Evolutionary conservation across 2,113 vertebrate genomes (phyloP).

Genomic region (Okapia johnstoni): DNA sequence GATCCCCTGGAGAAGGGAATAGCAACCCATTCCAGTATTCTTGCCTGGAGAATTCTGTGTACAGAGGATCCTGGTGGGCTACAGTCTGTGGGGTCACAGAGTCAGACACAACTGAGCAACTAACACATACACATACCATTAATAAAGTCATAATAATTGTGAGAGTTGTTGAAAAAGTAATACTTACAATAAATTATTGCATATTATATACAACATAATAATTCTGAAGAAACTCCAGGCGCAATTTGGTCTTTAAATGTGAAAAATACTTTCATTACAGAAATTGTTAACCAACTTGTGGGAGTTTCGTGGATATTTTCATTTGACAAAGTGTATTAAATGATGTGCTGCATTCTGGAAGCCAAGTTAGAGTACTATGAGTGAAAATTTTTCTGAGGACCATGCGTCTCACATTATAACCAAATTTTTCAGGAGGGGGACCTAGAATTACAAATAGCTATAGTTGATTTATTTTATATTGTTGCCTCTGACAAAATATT

Average conservation of each 20-base stretch:
- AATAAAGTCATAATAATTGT: conserved; percentile 18
- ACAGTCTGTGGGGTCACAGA: background rate
- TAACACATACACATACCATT: background rate
- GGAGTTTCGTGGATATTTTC: conserved; percentile 7
- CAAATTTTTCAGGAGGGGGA: background rate
- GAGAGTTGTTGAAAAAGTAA: background rate
- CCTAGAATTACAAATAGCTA: conserved; percentile 6
- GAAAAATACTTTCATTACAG: conserved; percentile 32
- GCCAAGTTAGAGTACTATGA: background rate
- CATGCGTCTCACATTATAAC: background rate
- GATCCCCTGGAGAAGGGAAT: background rate
- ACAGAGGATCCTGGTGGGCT: background rate
- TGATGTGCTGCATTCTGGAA: background rate
- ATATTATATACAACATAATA: background rate
- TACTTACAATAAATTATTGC: background rate
- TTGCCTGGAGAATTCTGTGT: background rate
- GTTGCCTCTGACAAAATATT: background rate
- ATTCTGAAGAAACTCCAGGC: background rate
- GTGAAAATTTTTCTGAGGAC: conserved; percentile 5
- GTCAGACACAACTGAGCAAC: background rate
- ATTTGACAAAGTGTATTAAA: background rate
- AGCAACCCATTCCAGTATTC: background rate
- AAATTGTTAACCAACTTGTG: background rate
- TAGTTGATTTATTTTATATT: background rate
- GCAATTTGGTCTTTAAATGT: conserved; percentile 14